Conservation (phyloP, 2,113 vertebrate genomes). For the Phalacrocorax brasilianus region DNA sequence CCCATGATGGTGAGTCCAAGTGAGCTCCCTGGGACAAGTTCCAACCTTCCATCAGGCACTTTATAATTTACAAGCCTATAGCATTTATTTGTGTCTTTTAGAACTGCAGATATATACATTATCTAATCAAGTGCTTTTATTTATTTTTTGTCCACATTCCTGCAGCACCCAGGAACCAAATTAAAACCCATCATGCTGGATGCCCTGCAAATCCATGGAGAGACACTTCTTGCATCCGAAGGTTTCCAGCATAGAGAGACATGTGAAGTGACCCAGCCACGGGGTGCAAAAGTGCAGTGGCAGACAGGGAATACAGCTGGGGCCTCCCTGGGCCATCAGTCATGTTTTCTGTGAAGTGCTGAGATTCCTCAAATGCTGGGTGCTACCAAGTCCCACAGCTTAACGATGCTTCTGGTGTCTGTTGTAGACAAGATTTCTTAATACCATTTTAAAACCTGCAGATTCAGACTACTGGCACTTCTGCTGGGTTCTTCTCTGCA, state of each 20-base stretch:
- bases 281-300: not conserved
- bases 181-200: not conserved
- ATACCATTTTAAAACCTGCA: not conserved
- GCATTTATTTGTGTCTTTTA: not conserved
- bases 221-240: not conserved
- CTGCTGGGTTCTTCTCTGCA: not conserved
- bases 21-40: not conserved
- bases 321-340: not conserved
- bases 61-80: too few species aligned
- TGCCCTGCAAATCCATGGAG: not conserved
- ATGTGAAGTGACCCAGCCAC: accelerated
- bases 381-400: not conserved
- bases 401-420: not conserved
- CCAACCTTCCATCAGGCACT: not conserved
- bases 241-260: not conserved
- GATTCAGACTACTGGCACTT: not conserved
- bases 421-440: not conserved
- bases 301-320: not conserved
- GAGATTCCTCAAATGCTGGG: not conserved
- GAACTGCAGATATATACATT: not conserved
- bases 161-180: not conserved
- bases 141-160: not conserved
- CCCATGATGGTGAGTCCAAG: not conserved
- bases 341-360: not conserved
- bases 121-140: not conserved